Evolutionary conservation across 1,140 invertebrate species (phyloP), one percentile per base, ranked within the genome.

Genomic region (Drosophila tani): DNA sequence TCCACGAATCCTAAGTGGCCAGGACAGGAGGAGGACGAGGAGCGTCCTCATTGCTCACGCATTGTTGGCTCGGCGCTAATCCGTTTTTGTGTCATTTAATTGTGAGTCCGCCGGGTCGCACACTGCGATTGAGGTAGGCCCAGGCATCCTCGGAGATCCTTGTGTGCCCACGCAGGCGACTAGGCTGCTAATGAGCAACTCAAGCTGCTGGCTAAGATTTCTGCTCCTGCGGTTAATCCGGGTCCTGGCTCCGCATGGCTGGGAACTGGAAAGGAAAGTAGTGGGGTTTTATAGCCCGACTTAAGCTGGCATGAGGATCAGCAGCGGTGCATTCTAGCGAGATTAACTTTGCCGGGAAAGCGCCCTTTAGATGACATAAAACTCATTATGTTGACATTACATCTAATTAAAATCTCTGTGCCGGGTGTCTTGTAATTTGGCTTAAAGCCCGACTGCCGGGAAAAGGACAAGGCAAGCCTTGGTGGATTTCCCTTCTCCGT

Each of bases 381-480:
- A 64, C 81, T 73, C 85, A 83, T 87, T 88, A 79, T 65, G 76
- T 68, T 58, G 69, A 70, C 78, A 84, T 84, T 84, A 90, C 59
- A 75, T 81, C 78, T 90, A 88, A 88, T 84, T 84, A 90, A 81
- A 88, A 88, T 79, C 75, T 59, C 50, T 56, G 63, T 65, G 19
- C 55, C 45, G 65, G 53, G 14, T 71, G 66, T 43, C 62, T 62
- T 85, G 64, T 68, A 75, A 79, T 75, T 85, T 78, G 32, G 41
- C 64, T 62, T 65, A 50, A 78, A 70, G 75, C 41, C 27, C 17
- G 21, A 35, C 65, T 27, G 41, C 11, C 60, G 29, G 58, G 7
- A 15, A 59, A 46, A 56, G 55, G 47, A 47, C 41, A 49, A 64
- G 8, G n/a, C 58, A 35, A 19, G 19, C 21, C 41, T 14, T 6